These are phyloP conservation scores for Chamaea fasciata DNA, from an alignment of 2,113 vertebrate species.

Conservation along the genomic window DNA sequence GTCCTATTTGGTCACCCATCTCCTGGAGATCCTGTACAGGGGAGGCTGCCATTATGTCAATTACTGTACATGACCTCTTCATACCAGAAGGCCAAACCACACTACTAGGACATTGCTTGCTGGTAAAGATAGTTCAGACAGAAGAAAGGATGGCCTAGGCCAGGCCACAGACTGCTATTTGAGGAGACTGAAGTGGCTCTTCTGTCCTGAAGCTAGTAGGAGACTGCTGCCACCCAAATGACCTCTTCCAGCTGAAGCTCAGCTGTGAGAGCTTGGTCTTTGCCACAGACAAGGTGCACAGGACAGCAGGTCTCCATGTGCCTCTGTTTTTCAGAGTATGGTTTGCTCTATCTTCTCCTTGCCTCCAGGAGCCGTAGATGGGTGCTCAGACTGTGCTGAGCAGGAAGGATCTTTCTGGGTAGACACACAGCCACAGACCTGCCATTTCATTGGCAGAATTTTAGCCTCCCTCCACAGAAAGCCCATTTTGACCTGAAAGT, in stretches of 20 bases:
- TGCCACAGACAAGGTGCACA: background rate
- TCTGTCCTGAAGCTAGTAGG: background rate
- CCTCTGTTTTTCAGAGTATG: background rate
- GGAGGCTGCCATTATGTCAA: background rate
- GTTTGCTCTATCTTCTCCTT: background rate
- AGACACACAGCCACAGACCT: background rate
- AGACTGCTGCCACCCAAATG: background rate
- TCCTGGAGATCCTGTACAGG: background rate
- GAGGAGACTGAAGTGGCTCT: background rate
- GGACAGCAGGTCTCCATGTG: background rate
- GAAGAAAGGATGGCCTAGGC: background rate
- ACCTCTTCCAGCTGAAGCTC: background rate
- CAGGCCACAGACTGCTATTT: background rate
- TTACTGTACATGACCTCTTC: background rate
- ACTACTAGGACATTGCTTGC: background rate
- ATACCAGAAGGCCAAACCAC: background rate
- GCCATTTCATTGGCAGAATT: background rate
- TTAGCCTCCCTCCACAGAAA: background rate
- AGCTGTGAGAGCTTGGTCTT: background rate
- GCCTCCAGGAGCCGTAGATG: background rate
- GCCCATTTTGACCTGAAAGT: background rate
- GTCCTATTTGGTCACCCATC: background rate
- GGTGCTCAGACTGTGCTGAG: background rate
- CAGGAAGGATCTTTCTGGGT: background rate
- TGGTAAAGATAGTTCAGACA: background rate